Evolutionary conservation across 2,888 invertebrate species (phyloP).

Genomic region (Glaucopsyche alexis): DNA sequence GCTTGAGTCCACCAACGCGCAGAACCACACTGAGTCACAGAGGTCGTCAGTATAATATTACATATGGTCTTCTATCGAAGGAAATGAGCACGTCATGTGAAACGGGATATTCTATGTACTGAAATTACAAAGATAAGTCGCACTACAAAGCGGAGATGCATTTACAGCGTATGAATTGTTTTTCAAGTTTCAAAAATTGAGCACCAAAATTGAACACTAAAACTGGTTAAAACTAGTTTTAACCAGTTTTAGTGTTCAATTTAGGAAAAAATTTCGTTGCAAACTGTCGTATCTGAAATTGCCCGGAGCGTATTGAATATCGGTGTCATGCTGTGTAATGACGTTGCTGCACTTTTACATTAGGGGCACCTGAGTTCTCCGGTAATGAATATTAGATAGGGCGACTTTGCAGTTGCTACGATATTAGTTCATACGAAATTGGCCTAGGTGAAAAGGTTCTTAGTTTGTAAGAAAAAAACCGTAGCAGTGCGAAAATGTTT

Average conservation of each 20-base stretch:
- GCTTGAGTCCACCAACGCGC: no score
- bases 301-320: conserved; percentile 21
- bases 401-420: background rate
- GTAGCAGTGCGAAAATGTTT: no score
- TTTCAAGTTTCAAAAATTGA: background rate
- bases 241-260: no score
- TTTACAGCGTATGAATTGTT: no score
- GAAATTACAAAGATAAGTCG: no score
- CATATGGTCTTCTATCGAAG: no score
- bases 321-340: conserved; percentile 14
- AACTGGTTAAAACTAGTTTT: background rate
- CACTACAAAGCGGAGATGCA: no score
- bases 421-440: background rate
- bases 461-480: no score
- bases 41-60: no score
- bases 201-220: background rate
- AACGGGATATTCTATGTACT: no score
- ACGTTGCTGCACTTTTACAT: conserved; percentile 12
- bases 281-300: background rate
- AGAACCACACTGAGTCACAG: no score
- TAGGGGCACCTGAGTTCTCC: conserved; percentile 6
- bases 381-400: conserved; percentile 24
- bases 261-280: background rate
- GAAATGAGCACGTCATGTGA: no score
- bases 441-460: background rate